Conservation (phyloP, 2,797 vertebrate species). For the Parambassis ranga region DNA sequence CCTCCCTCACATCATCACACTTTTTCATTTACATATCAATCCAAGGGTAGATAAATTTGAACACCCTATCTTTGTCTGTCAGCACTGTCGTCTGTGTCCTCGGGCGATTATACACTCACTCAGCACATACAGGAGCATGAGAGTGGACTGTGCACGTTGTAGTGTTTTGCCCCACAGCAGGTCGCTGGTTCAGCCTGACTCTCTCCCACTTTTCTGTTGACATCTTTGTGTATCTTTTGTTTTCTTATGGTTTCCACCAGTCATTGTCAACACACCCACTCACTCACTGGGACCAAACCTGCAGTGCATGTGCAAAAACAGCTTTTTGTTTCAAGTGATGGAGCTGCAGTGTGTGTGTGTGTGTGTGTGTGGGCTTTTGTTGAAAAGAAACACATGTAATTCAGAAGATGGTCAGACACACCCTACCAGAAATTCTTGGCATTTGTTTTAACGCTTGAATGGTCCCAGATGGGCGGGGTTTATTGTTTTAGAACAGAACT, state of each 20-base stretch:
- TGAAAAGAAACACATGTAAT: slow-evolving; percentile 34
- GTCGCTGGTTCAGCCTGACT: too few species aligned
- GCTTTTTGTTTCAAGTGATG: neutral
- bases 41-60: neutral
- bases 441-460: slow-evolving; percentile 26
- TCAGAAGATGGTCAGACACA: slow-evolving; percentile 42
- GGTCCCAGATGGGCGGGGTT: slow-evolving; percentile 29
- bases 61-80: neutral
- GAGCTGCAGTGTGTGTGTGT: neutral
- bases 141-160: too few species aligned
- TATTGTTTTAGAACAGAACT: slow-evolving; percentile 23
- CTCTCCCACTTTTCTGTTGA: too few species aligned
- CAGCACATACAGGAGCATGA: too few species aligned
- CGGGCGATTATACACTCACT: neutral
- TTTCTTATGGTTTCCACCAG: too few species aligned
- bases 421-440: slow-evolving; percentile 48
- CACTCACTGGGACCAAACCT: too few species aligned
- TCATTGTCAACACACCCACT: too few species aligned
- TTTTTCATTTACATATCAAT: neutral
- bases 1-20: neutral
- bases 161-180: too few species aligned
- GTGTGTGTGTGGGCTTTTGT: slow-evolving; percentile 7
- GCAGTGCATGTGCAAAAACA: neutral
- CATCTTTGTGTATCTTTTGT: too few species aligned
- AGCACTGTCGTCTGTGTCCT: neutral